phyloP scores from a whole-genome alignment of 2,113 vertebrate genomes.

The Scytalopus superciliaris region DNA sequence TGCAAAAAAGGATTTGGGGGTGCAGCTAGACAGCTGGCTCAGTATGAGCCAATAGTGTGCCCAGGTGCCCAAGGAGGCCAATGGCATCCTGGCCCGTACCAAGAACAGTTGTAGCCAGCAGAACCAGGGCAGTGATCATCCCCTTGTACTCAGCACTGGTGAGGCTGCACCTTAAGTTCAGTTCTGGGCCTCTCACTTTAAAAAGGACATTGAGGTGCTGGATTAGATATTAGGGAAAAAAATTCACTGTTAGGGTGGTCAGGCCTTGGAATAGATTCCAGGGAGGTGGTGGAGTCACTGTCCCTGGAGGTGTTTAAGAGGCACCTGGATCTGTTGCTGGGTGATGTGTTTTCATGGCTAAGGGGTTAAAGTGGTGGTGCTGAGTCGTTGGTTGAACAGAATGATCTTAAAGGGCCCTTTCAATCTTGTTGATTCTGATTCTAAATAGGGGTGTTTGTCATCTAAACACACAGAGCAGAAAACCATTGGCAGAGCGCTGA shows the following conservation, averaged over 20 bases:
- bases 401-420: background rate
- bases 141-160: background rate
- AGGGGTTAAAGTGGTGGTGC: background rate
- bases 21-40: accelerated
- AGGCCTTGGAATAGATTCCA: background rate
- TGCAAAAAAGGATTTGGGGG: background rate
- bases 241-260: too few species aligned
- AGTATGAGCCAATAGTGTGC: background rate
- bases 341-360: background rate
- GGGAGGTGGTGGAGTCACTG: background rate
- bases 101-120: background rate
- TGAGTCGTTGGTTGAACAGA: background rate
- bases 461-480: background rate
- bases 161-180: accelerated
- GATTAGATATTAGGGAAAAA: background rate
- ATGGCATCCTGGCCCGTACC: background rate
- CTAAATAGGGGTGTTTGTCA: background rate
- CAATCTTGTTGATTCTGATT: background rate
- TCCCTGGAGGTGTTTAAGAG: background rate
- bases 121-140: background rate
- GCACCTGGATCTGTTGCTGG: background rate
- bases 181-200: background rate
- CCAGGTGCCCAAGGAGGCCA: background rate
- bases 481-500: accelerated
- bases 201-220: background rate